Evolutionary conservation across 1,140 invertebrate genomes (phyloP).

Genomic region (Platorchestia sp.): DNA sequence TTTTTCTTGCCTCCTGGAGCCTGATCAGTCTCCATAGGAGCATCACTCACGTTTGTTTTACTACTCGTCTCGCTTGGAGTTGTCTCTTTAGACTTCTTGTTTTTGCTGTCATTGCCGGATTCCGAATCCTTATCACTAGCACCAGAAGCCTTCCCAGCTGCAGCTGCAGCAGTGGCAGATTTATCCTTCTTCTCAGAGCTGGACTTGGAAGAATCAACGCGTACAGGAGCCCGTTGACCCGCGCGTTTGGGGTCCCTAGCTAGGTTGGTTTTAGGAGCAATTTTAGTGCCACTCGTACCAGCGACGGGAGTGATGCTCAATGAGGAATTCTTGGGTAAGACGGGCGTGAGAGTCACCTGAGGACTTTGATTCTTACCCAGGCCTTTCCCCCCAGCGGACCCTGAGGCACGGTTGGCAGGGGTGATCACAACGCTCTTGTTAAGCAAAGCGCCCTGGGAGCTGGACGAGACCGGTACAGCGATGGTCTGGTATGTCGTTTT

Average conservation of each 20-base stretch:
- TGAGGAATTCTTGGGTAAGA: slow-evolving; percentile 7
- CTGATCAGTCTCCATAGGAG: neutral
- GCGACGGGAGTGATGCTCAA: slow-evolving; percentile 25
- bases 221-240: neutral
- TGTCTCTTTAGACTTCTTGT: neutral
- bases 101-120: neutral
- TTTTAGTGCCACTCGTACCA: slow-evolving; percentile 36
- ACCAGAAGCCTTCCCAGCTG: neutral
- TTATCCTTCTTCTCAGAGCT: slow-evolving; percentile 22
- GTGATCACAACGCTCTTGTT: slow-evolving; percentile 60
- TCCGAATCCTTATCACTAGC: neutral
- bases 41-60: neutral
- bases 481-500: slow-evolving; percentile 56
- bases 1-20: neutral
- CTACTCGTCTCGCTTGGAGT: neutral
- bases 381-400: neutral
- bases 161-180: neutral
- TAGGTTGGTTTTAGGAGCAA: neutral
- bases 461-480: slow-evolving; percentile 56
- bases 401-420: slow-evolving; percentile 21
- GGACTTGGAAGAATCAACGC: neutral
- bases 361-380: slow-evolving; percentile 3
- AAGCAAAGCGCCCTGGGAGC: slow-evolving; percentile 53
- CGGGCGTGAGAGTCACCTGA: slow-evolving; percentile 26
- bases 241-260: neutral